These are phyloP conservation scores for Aegithalos caudatus DNA, from an alignment of 2,113 vertebrate genomes.

Conservation along the genomic window DNA sequence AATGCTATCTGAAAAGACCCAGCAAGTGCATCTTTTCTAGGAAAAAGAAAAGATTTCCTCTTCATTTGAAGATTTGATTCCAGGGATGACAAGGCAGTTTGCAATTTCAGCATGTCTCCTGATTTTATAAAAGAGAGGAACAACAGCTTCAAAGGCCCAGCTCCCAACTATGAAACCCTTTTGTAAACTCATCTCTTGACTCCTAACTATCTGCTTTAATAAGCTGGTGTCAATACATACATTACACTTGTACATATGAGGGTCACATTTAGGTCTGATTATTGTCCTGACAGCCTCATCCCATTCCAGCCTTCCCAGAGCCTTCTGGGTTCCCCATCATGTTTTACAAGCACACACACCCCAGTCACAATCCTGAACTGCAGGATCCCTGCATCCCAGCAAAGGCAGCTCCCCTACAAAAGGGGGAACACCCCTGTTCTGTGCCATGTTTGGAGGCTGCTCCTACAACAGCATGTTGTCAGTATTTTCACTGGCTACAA, in stretches of 20 bases:
- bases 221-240: background rate
- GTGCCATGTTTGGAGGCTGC: background rate
- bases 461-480: background rate
- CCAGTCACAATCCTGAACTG: background rate
- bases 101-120: background rate
- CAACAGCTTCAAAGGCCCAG: background rate
- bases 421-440: background rate
- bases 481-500: background rate
- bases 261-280: background rate
- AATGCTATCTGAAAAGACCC: slow-evolving; percentile 31
- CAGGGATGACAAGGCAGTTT: slow-evolving; percentile 41
- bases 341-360: background rate
- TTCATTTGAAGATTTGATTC: slow-evolving; percentile 13
- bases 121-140: background rate
- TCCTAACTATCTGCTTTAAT: background rate
- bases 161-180: background rate
- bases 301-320: background rate
- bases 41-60: slow-evolving; percentile 27
- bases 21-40: background rate
- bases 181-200: background rate
- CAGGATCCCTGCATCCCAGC: background rate
- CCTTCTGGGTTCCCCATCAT: background rate
- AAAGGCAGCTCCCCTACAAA: background rate
- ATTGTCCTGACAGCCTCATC: background rate
- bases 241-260: background rate